A percentile compares a stretch with the other conserved stretches of the same genome.
Evolutionary conservation across 2,797 vertebrate genomes (phyloP).

Genomic region (Falco novaeseelandiae): DNA sequence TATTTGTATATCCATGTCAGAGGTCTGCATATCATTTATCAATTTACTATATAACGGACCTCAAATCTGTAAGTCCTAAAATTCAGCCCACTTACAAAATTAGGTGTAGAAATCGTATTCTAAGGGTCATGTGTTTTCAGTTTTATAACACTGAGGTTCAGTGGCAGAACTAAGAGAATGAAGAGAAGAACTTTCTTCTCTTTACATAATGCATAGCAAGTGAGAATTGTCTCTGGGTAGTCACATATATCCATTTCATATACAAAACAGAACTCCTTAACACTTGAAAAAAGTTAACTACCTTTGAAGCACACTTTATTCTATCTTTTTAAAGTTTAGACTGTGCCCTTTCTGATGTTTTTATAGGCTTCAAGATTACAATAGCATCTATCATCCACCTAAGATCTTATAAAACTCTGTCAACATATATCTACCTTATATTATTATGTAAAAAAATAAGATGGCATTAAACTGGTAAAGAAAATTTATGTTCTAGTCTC

Average conservation of each 20-base stretch:
- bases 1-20: background rate
- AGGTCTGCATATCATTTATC: background rate
- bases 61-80: background rate
- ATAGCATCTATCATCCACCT: background rate
- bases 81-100: background rate
- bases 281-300: background rate
- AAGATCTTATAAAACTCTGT: background rate
- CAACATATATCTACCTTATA: background rate
- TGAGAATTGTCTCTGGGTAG: background rate
- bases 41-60: background rate
- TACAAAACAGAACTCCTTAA: background rate
- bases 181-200: background rate
- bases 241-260: background rate
- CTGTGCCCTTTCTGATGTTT: background rate
- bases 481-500: background rate
- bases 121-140: background rate
- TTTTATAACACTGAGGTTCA: background rate
- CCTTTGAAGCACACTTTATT: background rate
- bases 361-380: background rate
- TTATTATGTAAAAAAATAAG: background rate
- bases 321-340: background rate
- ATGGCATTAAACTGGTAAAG: background rate
- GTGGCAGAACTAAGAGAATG: background rate
- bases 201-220: background rate
- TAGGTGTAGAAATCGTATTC: background rate